Conservation (phyloP, 2,113 vertebrate genomes). For the Elgaria multicarinata region DNA sequence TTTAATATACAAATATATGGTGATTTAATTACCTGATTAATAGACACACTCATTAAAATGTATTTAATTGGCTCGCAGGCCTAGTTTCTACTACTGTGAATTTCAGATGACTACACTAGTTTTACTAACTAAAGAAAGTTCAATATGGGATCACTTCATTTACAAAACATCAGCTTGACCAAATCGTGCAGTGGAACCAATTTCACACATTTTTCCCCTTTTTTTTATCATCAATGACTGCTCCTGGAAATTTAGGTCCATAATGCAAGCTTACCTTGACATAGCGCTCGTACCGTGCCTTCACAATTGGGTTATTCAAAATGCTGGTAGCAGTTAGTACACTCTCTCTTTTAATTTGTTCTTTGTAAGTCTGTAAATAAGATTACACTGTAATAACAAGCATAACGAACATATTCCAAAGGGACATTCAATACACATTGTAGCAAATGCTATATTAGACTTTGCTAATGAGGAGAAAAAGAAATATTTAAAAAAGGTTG, state of each 20-base stretch:
- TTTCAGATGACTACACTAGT: background rate
- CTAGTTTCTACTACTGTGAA: background rate
- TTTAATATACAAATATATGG: background rate
- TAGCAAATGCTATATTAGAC: background rate
- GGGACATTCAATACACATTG: background rate
- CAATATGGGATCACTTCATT: background rate
- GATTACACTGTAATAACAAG: conserved; percentile 30
- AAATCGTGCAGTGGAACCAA: background rate
- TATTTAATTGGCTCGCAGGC: background rate
- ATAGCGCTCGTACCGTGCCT: conserved; percentile 85
- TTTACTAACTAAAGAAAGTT: background rate
- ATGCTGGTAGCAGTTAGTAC: conserved; percentile 89
- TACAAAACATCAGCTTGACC: background rate
- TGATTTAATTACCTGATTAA: background rate
- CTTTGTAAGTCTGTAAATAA: conserved; percentile 83
- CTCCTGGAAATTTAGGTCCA: background rate
- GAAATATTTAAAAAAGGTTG: background rate
- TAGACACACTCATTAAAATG: background rate
- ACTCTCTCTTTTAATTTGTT: conserved; percentile 89
- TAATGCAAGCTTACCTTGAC: conserved; percentile 83
- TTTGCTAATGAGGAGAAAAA: background rate
- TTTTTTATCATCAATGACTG: background rate
- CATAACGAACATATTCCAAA: background rate
- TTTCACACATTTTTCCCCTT: background rate
- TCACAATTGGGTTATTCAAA: conserved; percentile 88